phyloP scores from a whole-genome alignment of 2,113 vertebrate species.

The Albula goreensis region DNA sequence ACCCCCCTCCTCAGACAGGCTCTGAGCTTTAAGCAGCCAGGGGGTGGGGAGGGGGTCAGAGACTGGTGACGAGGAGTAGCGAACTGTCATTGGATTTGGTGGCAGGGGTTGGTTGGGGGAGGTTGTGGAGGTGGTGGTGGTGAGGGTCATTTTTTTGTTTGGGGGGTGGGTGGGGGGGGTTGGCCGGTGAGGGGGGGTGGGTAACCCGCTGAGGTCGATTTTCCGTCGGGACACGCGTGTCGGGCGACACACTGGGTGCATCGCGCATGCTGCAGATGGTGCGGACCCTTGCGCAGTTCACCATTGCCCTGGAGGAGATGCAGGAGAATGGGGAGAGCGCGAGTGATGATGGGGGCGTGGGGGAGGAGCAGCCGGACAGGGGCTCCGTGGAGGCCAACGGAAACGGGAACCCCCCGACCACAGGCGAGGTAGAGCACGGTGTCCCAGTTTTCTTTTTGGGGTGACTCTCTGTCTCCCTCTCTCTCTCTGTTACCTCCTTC shows the following conservation, averaged over 20 bases:
- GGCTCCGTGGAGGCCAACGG: constrained; percentile 49
- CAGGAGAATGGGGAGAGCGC: constrained; percentile 80
- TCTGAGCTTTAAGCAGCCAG: neutral
- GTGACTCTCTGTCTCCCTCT: neutral
- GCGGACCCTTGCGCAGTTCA: constrained; percentile 95
- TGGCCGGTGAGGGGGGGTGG: neutral
- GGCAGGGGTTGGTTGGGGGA: neutral
- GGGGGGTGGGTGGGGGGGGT: neutral
- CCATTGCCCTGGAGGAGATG: constrained; percentile 97
- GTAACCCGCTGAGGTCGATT: neutral
- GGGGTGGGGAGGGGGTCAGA: neutral
- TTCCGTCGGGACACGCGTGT: constrained; percentile 23
- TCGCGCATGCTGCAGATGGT: constrained; percentile 97
- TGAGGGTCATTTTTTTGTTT: neutral
- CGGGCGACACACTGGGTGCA: constrained; percentile 32
- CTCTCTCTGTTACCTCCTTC: neutral
- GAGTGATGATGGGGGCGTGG: constrained; percentile 65
- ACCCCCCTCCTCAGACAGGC: neutral
- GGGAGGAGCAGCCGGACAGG: constrained; percentile 52
- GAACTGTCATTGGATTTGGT: neutral
- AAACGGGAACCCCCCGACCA: constrained; percentile 52
- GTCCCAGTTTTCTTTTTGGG: neutral
- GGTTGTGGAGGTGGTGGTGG: constrained; percentile 22
- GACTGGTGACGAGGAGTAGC: constrained; percentile 18
- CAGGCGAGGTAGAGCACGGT: constrained; percentile 68